Percentiles rank a stretch among this genome's conserved stretches.
phyloP scores from a whole-genome alignment of 1,140 invertebrate genomes.

The Philotrypesis tridentata region DNA sequence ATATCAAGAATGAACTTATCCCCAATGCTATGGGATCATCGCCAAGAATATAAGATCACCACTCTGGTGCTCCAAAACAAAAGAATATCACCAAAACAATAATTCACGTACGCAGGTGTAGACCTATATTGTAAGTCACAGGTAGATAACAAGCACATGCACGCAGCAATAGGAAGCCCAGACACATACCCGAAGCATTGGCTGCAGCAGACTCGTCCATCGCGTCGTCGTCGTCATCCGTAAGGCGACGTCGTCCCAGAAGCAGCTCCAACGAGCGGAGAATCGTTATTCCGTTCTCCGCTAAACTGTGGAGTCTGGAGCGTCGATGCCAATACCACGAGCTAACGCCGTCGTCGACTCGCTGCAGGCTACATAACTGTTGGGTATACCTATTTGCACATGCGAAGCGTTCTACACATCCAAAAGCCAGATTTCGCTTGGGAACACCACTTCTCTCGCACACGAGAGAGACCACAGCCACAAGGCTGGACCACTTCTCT shows the following conservation, averaged over 20 bases:
- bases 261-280: constrained; percentile 1
- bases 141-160: background rate
- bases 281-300: background rate
- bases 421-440: background rate
- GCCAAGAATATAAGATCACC: background rate
- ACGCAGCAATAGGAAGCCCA: background rate
- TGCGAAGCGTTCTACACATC: background rate
- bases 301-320: background rate
- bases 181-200: constrained; percentile 30
- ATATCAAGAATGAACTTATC: background rate
- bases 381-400: too few species aligned
- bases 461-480: too few species aligned
- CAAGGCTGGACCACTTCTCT: background rate
- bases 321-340: background rate
- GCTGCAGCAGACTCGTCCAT: constrained; percentile 37
- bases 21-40: background rate
- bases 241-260: background rate
- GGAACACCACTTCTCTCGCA: background rate
- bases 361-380: background rate
- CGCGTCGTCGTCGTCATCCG: constrained; percentile 40
- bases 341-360: background rate
- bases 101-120: background rate
- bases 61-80: background rate
- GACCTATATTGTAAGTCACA: too few species aligned
- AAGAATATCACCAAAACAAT: background rate